A percentile compares a stretch with the other conserved stretches of the same genome.
phyloP scores from a whole-genome alignment of 23 tunicate genomes.

The Halocynthia aurantium region DNA sequence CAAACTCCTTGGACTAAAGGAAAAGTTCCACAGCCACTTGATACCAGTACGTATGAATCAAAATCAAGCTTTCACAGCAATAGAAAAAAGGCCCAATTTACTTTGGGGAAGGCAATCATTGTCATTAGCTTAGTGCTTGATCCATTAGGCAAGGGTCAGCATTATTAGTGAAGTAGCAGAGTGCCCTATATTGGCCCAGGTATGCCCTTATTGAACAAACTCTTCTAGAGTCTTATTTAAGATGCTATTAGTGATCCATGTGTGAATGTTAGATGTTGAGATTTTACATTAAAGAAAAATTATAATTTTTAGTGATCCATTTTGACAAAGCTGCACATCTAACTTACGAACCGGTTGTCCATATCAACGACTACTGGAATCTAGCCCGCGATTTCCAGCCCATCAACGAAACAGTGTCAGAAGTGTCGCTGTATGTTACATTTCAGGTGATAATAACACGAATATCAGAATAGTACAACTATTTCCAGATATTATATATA shows the following conservation, averaged over 20 bases:
- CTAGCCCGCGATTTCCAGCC: constrained; percentile 75
- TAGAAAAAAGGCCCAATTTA: not conserved
- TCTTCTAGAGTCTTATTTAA: too few species aligned
- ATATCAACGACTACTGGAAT: constrained; percentile 95
- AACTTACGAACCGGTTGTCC: constrained; percentile 72
- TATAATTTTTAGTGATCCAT: constrained; percentile 20
- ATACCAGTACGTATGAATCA: constrained; percentile 5
- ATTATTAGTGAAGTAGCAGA: too few species aligned
- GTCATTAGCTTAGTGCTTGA: not conserved
- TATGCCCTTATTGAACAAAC: too few species aligned
- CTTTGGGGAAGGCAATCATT: not conserved
- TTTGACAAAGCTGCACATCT: constrained; percentile 23
- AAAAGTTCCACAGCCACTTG: constrained; percentile 71
- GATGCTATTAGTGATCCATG: not conserved
- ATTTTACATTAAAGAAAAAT: not conserved
- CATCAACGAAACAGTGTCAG: constrained; percentile 69
- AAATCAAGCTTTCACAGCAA: not conserved
- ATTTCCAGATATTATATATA: not conserved
- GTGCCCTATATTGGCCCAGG: too few species aligned
- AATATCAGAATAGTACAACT: not conserved
- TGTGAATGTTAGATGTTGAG: not conserved
- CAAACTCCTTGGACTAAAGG: constrained; percentile 78
- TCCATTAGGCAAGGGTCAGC: too few species aligned
- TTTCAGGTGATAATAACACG: constrained; percentile 22
- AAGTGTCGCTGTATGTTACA: constrained; percentile 48